Base-by-base conservation (phyloP, 1,140 invertebrate genomes). In the Cydia strobilella region DNA sequence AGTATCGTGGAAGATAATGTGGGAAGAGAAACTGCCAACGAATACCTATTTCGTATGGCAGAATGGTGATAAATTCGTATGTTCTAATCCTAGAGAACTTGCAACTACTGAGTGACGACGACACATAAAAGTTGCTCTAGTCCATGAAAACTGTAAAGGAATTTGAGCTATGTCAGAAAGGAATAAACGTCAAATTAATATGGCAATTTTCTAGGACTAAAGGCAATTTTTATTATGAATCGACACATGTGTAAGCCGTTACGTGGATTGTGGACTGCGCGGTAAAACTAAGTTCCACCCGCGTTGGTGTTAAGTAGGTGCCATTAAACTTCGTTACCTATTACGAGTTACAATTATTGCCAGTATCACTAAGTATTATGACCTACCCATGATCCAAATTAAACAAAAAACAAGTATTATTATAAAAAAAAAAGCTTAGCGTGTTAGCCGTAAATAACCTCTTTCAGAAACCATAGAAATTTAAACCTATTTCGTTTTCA, bases 311-410 rank as follows among this genome's bases (percentile, higher is more conserved):
- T 42, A 69, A 69, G 65, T 69, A 20, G 65, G 65, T 69, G 65
- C 65, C 65, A 69, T 69, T 35, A 35, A 42, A 69, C 27, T 35
- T 69, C 25, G 65, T 69, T 69, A 39, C n/a, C 9, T 69, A 69
- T 69, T 66, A 69, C 31, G 15, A 35, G 65, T 69, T 77, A 80
- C 15, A 69, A 76, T 81, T 84, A 84, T 82, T 79, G 76, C 78
- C 81, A 80, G 75, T 76, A 77, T 78, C 75, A 78, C 77, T 82
- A 84, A 81, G 54, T 83, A 75, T 77, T 86, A 89, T 79, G 73
- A 86, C 76, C 85, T 90, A 90, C 86, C 84, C 87, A 84, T 80
- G 84, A 83, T 86, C 88, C 84, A 84, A 83, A 84, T 81, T 69
- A 69, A 69, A 76, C 79, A 81, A 48, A 65, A 78, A 90, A 83